phyloP scores from a whole-genome alignment of 2,888 invertebrate genomes.

The Eudasyphora cyanicolor region DNA sequence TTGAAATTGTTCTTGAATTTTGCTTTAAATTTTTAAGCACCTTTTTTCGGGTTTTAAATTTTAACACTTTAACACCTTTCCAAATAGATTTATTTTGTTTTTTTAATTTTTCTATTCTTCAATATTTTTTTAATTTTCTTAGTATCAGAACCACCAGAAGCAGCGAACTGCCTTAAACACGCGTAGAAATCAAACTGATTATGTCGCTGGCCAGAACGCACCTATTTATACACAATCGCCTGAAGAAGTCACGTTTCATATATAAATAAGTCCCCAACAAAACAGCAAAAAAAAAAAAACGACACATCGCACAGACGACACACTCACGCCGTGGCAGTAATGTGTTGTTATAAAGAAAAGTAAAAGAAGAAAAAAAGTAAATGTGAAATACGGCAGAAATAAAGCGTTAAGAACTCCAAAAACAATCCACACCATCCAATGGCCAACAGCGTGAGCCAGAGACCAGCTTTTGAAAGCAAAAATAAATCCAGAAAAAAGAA shows the following conservation, averaged over 20 bases:
- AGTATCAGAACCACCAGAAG: constrained; percentile 7
- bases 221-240: constrained; percentile 72
- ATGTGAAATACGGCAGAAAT: constrained; percentile 47
- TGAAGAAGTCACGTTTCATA: constrained; percentile 58
- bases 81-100: neutral
- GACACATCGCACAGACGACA: neutral
- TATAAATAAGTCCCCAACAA: constrained; percentile 46
- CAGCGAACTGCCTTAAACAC: constrained; percentile 66
- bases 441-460: constrained; percentile 33
- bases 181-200: constrained; percentile 73
- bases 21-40: neutral
- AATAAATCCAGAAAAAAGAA: constrained; percentile 25
- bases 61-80: constrained; percentile 5
- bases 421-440: constrained; percentile 39
- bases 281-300: constrained; percentile 47
- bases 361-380: constrained; percentile 58
- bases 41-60: neutral
- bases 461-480: constrained; percentile 53
- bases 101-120: neutral
- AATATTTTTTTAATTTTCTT: no score
- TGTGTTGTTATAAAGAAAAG: constrained; percentile 66
- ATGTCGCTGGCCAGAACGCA: constrained; percentile 67
- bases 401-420: constrained; percentile 58
- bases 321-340: no score
- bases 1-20: neutral